Percentiles rank a stretch among this genome's conserved stretches.
phyloP scores from a whole-genome alignment of 2,113 vertebrate species.

The Stigmatopora nigra region DNA sequence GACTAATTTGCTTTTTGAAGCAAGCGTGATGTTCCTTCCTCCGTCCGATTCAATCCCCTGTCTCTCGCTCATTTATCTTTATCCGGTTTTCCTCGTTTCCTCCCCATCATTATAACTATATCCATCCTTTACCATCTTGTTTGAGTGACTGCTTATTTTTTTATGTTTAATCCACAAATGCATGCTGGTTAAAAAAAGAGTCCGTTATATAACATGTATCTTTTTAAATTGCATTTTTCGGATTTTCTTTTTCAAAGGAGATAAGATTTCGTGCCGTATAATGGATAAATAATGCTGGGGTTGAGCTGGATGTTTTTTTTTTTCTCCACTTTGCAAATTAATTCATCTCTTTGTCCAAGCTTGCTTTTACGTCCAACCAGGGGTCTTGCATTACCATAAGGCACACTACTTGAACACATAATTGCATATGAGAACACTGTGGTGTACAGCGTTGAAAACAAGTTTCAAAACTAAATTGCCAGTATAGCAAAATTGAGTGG shows the following conservation, averaged over 20 bases:
- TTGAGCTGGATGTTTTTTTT: neutral
- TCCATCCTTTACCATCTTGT: slow-evolving; percentile 19
- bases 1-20: slow-evolving; percentile 19
- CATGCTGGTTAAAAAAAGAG: neutral
- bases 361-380: too few relatives aligned
- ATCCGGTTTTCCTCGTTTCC: slow-evolving; percentile 17
- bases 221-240: neutral
- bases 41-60: slow-evolving; percentile 1
- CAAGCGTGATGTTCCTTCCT: slow-evolving; percentile 4
- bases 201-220: neutral
- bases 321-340: too few relatives aligned
- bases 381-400: too few relatives aligned
- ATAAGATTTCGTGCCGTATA: neutral
- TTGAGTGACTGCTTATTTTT: slow-evolving; percentile 11
- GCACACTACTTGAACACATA: too few relatives aligned
- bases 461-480: too few relatives aligned
- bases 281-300: neutral
- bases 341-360: too few relatives aligned
- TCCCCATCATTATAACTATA: neutral
- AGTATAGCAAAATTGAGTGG: too few relatives aligned
- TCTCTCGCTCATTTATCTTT: slow-evolving; percentile 16
- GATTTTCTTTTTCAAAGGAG: neutral
- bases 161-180: slow-evolving; percentile 8
- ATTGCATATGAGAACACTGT: too few relatives aligned
- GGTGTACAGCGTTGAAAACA: too few relatives aligned